Base-by-base conservation (phyloP, 2,113 vertebrate genomes). In the Callocephalon fimbriatum region DNA sequence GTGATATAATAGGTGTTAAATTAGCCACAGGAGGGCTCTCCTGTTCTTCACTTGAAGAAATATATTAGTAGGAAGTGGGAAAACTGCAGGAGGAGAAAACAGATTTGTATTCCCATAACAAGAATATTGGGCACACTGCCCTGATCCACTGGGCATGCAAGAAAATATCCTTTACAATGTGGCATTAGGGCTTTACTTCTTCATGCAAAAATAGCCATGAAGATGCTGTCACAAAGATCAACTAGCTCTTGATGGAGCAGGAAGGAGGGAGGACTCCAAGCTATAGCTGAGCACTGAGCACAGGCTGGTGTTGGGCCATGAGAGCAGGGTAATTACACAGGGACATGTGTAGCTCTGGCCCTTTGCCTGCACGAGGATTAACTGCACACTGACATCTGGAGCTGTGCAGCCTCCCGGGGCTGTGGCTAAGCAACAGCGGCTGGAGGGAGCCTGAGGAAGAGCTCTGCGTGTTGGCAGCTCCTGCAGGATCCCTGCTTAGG, bases 21-120 rank as follows among this genome's bases (percentile, higher is more conserved):
- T 84, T 96, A 95, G 79, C 97, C 94, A 97, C 90, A 96, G 25
- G 96, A 93, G 95, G 97, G 96, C 96, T 93, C 97, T 92, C 94
- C 94, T 80, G 96, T 84, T 91, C 94, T 92, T 95, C 62, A 38
- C 51, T 95, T 90, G 73, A 74, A 88, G 56, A 88, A 88, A 65
- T 63, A 14, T 6, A 16, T 65, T 63, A 68, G 56, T 56, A 25
- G 63, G 51, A 81, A 13, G 35, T 5, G 23, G 42, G 76, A 86
- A 83, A 90, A 35, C 44, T 93, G 47, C 11, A 42, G 32, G 50
- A 23, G 0, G 11, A 42, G 56, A 38, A 70, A 62, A 4, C 10
- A 74, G 25, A 83, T 84, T 80, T 73, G 12, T 66, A 76, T 66
- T 88, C 54, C 47, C 2, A 2, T 63, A 67, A 58, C 23, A 76